phyloP scores from a whole-genome alignment of 2,888 invertebrate species.

The Leptogaster cylindrica region DNA sequence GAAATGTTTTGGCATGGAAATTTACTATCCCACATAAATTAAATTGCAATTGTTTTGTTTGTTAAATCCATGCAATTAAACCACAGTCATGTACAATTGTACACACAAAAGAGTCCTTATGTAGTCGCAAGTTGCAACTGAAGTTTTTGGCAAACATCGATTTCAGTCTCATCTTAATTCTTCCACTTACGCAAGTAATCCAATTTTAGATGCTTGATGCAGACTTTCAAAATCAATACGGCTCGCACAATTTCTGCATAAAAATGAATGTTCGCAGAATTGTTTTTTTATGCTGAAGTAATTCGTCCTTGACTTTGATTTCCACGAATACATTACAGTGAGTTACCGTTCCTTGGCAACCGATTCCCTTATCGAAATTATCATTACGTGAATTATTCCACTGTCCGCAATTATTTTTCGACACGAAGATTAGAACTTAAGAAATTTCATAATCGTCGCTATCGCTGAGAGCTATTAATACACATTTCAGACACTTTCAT shows the following conservation, averaged over 20 bases:
- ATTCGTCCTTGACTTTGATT: conserved; percentile 12
- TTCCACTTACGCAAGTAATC: conserved; percentile 10
- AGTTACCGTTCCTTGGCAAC: conserved; percentile 31
- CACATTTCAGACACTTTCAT: no score
- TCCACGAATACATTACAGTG: conserved; percentile 9
- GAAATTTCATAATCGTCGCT: background rate
- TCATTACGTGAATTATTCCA: no score
- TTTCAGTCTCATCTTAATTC: background rate
- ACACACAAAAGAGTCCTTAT: no score
- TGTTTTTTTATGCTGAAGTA: background rate
- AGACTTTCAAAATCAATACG: no score
- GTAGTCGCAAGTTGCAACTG: no score
- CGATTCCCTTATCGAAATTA: conserved; percentile 1
- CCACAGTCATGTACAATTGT: no score
- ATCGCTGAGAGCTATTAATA: no score
- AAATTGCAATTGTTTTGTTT: no score
- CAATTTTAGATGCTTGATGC: no score
- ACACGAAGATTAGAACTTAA: background rate
- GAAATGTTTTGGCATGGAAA: no score
- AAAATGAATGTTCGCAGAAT: background rate
- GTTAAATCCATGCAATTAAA: no score
- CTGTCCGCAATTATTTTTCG: background rate
- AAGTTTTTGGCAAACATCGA: background rate
- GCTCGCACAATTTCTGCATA: background rate
- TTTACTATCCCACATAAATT: no score